Evolutionary conservation across 2,113 vertebrate species (phyloP).

Genomic region (Hippocampus mohnikei): DNA sequence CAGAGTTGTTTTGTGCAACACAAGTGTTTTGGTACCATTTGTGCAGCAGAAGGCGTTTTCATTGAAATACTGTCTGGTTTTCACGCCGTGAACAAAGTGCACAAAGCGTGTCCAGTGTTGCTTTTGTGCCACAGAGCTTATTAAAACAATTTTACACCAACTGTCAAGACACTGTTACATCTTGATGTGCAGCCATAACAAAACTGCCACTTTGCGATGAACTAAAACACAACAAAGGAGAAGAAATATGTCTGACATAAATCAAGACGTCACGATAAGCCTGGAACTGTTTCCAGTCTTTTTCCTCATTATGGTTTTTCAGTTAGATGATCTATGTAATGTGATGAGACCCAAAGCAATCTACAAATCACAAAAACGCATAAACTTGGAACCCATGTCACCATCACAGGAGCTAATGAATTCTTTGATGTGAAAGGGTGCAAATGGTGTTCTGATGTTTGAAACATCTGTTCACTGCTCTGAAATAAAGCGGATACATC

Average conservation of each 20-base stretch:
- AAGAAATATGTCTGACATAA: not conserved
- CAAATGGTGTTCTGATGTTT: not conserved
- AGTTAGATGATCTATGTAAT: not conserved
- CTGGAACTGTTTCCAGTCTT: not conserved
- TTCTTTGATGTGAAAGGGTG: not conserved
- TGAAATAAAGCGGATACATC: not conserved
- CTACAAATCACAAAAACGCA: not conserved
- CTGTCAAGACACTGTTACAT: conserved; percentile 15
- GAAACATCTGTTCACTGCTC: conserved; percentile 6
- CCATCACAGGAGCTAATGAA: not conserved
- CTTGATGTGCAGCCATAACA: conserved; percentile 17
- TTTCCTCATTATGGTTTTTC: not conserved
- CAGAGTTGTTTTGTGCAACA: not conserved
- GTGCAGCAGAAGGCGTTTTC: conserved; percentile 24
- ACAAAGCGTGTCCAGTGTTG: conserved; percentile 7
- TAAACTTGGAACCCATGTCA: not conserved
- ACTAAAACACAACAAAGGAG: not conserved
- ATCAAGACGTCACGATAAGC: not conserved
- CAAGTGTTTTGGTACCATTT: conserved; percentile 12
- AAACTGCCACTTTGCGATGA: not conserved
- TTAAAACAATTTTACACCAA: conserved; percentile 19
- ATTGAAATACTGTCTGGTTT: conserved; percentile 29
- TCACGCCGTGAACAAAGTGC: conserved; percentile 6
- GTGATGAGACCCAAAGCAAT: not conserved
- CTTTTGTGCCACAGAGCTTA: conserved; percentile 8